phyloP scores from a whole-genome alignment of 2,113 vertebrate species.

The Pedionomus torquatus region DNA sequence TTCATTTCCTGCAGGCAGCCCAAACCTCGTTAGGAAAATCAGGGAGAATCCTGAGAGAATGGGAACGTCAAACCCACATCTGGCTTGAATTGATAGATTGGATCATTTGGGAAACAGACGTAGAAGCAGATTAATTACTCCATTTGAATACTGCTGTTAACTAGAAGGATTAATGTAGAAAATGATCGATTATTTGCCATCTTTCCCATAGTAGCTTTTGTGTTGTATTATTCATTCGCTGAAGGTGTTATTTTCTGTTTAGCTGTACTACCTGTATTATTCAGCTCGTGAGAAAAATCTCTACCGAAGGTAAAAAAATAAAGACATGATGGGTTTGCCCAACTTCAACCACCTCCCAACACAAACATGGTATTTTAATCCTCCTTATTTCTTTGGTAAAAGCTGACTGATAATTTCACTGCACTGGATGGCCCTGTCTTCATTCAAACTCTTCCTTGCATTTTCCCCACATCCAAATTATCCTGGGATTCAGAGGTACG shows the following conservation, averaged over 20 bases:
- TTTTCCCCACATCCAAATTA: neutral
- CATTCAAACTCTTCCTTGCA: neutral
- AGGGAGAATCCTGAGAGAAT: neutral
- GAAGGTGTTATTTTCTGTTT: conserved; percentile 30
- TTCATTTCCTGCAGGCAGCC: neutral
- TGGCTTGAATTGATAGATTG: neutral
- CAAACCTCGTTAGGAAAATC: neutral
- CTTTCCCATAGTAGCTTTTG: neutral
- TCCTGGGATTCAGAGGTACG: neutral
- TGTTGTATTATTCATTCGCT: conserved; percentile 6
- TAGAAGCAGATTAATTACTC: neutral
- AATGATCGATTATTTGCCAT: conserved; percentile 41
- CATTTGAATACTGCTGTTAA: conserved; percentile 35
- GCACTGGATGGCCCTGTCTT: neutral
- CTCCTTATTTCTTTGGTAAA: neutral
- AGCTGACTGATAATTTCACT: conserved; percentile 5
- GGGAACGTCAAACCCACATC: neutral
- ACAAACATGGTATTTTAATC: conserved; percentile 11
- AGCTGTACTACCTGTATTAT: conserved; percentile 29
- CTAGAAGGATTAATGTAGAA: conserved; percentile 6
- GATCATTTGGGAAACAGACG: neutral
- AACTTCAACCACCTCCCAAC: conserved; percentile 23
- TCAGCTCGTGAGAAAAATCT: neutral
- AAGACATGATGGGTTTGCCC: conserved; percentile 13
- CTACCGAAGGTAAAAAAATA: conserved; percentile 25